Conservation (phyloP, 2,888 invertebrate species). For the Eudemis profundana region DNA sequence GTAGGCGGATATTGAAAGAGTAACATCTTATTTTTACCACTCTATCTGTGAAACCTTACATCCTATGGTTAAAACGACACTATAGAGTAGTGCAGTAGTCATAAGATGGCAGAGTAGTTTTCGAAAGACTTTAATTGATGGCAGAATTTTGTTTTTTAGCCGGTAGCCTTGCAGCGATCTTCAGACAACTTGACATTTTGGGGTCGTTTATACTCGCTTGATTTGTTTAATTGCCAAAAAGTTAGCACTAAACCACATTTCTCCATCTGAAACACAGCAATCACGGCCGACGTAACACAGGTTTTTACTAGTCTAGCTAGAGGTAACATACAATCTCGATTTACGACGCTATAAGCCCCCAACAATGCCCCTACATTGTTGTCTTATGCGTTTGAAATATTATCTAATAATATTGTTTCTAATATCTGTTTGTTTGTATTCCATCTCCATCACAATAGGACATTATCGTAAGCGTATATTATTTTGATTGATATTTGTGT, state of each 20-base stretch:
- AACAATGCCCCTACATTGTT: constrained; percentile 8
- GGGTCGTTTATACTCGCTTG: too few species aligned
- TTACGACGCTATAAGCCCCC: constrained; percentile 3
- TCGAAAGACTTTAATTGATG: too few species aligned
- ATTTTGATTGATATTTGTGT: too few species aligned
- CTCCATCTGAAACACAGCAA: neutral
- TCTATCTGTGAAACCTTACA: too few species aligned
- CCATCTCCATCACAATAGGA: neutral
- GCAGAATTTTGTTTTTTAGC: too few species aligned
- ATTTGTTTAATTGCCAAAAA: neutral
- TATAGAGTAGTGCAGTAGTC: too few species aligned
- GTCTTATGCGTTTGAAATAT: constrained; percentile 4
- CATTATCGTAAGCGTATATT: neutral
- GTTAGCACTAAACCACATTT: neutral
- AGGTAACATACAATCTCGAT: constrained; percentile 2
- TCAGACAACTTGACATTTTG: too few species aligned
- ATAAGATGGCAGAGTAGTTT: too few species aligned
- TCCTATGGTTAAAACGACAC: too few species aligned
- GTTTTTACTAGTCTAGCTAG: neutral
- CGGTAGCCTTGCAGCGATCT: too few species aligned
- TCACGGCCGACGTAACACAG: neutral
- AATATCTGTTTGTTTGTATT: constrained; percentile 4
- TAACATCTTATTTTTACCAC: too few species aligned
- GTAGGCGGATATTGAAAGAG: too few species aligned
- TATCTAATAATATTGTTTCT: constrained; percentile 12